Evolutionary conservation across 2,113 vertebrate genomes (phyloP), one percentile per base, ranked within the genome.

Genomic region (Barbus barbus): DNA sequence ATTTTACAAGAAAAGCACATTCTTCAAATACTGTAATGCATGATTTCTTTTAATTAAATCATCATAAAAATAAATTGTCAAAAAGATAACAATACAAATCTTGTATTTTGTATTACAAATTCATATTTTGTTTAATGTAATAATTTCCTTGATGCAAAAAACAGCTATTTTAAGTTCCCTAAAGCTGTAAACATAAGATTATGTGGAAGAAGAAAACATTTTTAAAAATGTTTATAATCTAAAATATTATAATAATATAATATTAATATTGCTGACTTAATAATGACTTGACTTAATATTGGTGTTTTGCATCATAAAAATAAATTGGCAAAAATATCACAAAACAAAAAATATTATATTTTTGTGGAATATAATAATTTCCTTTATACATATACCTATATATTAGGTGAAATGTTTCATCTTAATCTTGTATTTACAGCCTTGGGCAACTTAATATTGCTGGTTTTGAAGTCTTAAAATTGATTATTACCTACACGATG

Each of bases 381-480:
- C 8, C 20, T 22, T 56, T 56, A n/a, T 8, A 53, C 51, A 53
- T 53, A 22, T 53, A 53, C 6, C 18, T 20, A 20, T 22, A 22
- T 53, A 22, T 53, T 22, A 7, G 63, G 16, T 67, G n/a, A 67
- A 22, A 67, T 36, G 9, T 11, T 36, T 67, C 0, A 13, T 46
- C 3, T 46, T 6, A 48, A 67, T 36, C 33, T 36, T 67, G 3
- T 22, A 33, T 44, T 28, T 36, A 78, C 9, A 61, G 5, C 18
- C 36, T 48, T 48, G 20, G n/a, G 18, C 33, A 58, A 71, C 20
- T 36, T 60, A 51, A 6, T 38, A 56, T 26, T 65, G n/a, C 33
- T 83, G 36, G 65, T 53, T 53, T 56, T 38, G 63, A n/a, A 22
- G 41, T 53, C 36, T 20, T 61, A 65, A 51, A 80, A 77, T n/a